Conservation (phyloP, 2,888 invertebrate genomes). For the Drosophila meridionalis region DNA sequence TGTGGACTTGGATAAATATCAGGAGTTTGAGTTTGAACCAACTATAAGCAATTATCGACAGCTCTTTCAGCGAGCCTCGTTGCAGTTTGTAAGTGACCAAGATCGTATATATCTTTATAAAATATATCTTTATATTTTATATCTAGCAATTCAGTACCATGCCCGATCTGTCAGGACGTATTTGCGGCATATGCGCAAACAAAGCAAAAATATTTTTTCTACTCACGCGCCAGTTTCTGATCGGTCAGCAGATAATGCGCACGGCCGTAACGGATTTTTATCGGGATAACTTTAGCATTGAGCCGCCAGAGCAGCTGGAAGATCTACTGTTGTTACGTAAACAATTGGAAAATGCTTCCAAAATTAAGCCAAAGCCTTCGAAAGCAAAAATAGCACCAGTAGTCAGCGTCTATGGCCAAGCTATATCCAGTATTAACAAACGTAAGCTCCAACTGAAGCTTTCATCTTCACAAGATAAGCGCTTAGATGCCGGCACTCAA, state of each 20-base stretch:
- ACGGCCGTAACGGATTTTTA: constrained; percentile 39
- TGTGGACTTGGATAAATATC: constrained; percentile 24
- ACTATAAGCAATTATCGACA: constrained; percentile 34
- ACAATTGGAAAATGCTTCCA: constrained; percentile 8
- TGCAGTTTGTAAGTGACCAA: constrained; percentile 42
- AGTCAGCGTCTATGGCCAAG: neutral
- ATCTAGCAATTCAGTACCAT: constrained; percentile 39
- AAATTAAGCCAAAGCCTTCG: neutral
- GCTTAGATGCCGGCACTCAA: neutral
- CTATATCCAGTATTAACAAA: neutral
- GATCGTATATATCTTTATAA: neutral
- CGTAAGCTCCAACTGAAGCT: neutral
- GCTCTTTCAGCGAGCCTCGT: constrained; percentile 45
- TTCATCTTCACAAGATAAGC: constrained; percentile 1
- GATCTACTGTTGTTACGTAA: constrained; percentile 20
- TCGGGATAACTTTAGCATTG: constrained; percentile 19
- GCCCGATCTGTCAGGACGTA: constrained; percentile 43
- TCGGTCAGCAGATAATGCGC: constrained; percentile 37
- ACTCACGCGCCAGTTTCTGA: constrained; percentile 46
- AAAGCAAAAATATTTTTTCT: constrained; percentile 43
- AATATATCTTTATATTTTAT: neutral
- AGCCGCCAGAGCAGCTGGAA: constrained; percentile 31
- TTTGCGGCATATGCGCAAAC: constrained; percentile 39
- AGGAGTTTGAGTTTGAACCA: constrained; percentile 47
- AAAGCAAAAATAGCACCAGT: accelerated